Evolutionary conservation across 2,113 vertebrate genomes (phyloP).

Genomic region (Macrotus californicus): DNA sequence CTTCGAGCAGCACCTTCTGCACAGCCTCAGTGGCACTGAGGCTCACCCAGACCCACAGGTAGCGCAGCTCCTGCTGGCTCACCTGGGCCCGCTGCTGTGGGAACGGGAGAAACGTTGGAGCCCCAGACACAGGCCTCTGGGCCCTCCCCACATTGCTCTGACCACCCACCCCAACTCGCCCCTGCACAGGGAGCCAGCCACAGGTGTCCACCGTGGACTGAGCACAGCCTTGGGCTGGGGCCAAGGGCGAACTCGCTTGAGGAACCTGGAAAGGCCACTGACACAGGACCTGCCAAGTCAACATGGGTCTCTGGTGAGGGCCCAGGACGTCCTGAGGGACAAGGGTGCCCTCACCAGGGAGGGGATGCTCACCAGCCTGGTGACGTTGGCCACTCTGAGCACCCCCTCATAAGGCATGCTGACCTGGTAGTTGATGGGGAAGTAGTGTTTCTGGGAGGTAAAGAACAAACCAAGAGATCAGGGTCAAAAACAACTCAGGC

Average conservation of each 20-base stretch:
- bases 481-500: background rate
- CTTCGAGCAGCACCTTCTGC: constrained; percentile 79
- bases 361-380: constrained; percentile 73
- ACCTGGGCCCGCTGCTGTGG: constrained; percentile 76
- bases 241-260: background rate
- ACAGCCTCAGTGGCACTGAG: constrained; percentile 82
- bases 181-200: background rate
- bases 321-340: rapidly evolving
- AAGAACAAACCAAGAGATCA: background rate
- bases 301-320: background rate
- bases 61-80: constrained; percentile 79
- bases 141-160: background rate
- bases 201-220: rapidly evolving
- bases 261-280: background rate
- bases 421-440: constrained; percentile 77
- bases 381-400: constrained; percentile 74
- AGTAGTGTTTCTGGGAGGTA: constrained; percentile 75
- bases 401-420: constrained; percentile 76
- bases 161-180: background rate
- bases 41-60: constrained; percentile 87
- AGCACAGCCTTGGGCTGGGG: background rate
- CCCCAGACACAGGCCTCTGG: background rate
- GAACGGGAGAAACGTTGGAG: background rate
- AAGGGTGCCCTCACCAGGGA: background rate
- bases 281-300: background rate